A percentile compares a stretch with the other conserved stretches of the same genome.
Evolutionary conservation across 2,888 invertebrate species (phyloP).

Genomic region (Pegoplata infirma): DNA sequence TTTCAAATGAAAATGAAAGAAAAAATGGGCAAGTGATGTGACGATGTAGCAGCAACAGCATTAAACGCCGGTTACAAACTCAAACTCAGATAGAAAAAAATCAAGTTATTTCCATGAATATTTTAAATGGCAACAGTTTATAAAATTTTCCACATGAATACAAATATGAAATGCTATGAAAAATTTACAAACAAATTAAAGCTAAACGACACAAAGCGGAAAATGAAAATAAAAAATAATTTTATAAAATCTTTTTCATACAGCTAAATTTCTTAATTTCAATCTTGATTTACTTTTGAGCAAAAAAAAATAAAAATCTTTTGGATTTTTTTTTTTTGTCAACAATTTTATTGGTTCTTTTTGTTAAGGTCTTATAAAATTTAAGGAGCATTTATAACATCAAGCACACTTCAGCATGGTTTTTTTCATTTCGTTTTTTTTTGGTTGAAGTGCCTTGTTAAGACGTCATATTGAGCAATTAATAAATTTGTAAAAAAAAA

Average conservation of each 20-base stretch:
- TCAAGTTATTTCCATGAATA: constrained; percentile 32
- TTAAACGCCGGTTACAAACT: background rate
- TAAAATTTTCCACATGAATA: constrained; percentile 48
- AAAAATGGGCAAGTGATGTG: too few relatives aligned
- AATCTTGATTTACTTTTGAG: constrained; percentile 28
- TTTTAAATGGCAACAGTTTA: constrained; percentile 57
- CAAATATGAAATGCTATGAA: background rate
- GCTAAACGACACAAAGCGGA: constrained; percentile 19
- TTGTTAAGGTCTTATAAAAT: constrained; percentile 44
- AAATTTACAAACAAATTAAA: constrained; percentile 31
- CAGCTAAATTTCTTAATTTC: constrained; percentile 47
- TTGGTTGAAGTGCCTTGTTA: constrained; percentile 56
- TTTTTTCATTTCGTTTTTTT: background rate
- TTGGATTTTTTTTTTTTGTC: constrained; percentile 39
- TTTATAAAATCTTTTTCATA: background rate
- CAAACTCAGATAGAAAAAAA: too few relatives aligned
- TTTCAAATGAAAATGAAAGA: background rate
- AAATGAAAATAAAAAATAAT: constrained; percentile 6
- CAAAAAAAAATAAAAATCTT: constrained; percentile 16
- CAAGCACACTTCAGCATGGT: constrained; percentile 54
- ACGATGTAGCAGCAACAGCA: constrained; percentile 12
- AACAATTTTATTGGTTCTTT: constrained; percentile 59
- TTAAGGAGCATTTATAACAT: constrained; percentile 55
- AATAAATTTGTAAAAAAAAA: constrained; percentile 47
- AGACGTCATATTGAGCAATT: constrained; percentile 63